Base-by-base conservation (phyloP, 2,797 vertebrate genomes). In the Acanthopagrus latus region DNA sequence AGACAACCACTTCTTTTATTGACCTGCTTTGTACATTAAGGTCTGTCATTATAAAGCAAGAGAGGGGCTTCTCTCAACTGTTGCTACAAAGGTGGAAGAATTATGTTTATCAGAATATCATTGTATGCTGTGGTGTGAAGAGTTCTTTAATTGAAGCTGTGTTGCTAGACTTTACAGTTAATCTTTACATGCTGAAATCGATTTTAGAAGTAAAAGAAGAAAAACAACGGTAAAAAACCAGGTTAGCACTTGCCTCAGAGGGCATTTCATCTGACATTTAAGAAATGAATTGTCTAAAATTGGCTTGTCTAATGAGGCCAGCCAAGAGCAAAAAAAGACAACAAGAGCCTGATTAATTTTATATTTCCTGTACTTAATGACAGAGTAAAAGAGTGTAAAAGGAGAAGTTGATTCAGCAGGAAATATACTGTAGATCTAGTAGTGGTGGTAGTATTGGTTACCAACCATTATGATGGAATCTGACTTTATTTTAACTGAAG, bases 321-420 rank as follows among this genome's bases (percentile, higher is more conserved):
- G 1, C 8, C 13, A 7, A 52, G 23, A 75, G 3, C 23, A 54
- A 54, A 14, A 27, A 57, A 33, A 20, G 33, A 54, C 7, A 58
- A 38, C 47, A 16, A 3, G 11, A 33, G 1, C 14, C 54, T 76
- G 52, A 84, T 41, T 78, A 48, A 75, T 71, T 44, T 46, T 11
- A 5, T 55, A 64, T 64, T 74, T 80, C 64, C 72, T 86, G 63
- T 54, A 17, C 3, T 68, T 33, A 72, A 21, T 48, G 23, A 56
- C 16, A 20, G 47, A 51, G 11, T 63, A 17, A 69, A 76, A 48
- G 4, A 25, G 2, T 0, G 38, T 56, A 57, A 69, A 75, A 23
- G 23, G 16, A 76, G 66, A 84, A 51, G 78, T 64, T 59, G 41
- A 63, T 25, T 46, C n/a, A 46, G 29, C 48, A 69, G 52, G 33